Evolutionary conservation across 2,113 vertebrate species (phyloP).

Genomic region (Ivindomyrus marchei): DNA sequence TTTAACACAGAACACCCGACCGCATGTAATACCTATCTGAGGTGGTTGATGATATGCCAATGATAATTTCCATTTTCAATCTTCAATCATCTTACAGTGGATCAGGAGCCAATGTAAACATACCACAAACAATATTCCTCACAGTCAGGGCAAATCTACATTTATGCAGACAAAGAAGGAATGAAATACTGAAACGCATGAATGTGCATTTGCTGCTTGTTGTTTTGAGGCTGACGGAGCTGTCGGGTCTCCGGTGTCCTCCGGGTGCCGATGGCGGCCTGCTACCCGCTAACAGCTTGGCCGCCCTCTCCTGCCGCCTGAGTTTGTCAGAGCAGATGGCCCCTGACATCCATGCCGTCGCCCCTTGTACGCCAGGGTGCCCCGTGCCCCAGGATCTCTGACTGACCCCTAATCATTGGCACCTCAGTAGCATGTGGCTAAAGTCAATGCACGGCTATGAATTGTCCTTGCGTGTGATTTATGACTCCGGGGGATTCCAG

Average conservation of each 20-base stretch:
- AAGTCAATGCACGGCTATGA: not conserved
- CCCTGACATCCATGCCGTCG: constrained; percentile 34
- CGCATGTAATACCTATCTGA: constrained; percentile 23
- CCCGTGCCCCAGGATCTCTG: not conserved
- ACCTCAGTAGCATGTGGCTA: not conserved
- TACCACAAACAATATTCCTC: constrained; percentile 36
- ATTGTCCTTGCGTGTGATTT: not conserved
- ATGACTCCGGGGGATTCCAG: not conserved
- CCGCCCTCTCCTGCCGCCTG: constrained; percentile 56
- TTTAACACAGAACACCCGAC: not conserved
- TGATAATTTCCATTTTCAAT: constrained; percentile 37
- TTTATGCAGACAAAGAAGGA: constrained; percentile 32
- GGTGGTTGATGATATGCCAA: constrained; percentile 28
- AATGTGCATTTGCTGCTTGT: constrained; percentile 14
- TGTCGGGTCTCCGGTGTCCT: constrained; percentile 15
- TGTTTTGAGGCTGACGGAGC: not conserved
- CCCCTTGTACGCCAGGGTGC: not conserved
- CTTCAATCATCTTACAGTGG: constrained; percentile 37
- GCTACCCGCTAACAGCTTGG: constrained; percentile 60
- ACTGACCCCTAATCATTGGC: not conserved
- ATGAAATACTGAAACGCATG: constrained; percentile 32
- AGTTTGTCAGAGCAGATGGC: constrained; percentile 59
- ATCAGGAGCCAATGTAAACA: constrained; percentile 35
- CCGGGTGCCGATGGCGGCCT: constrained; percentile 45
- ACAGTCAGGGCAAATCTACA: constrained; percentile 38